Conservation (phyloP, 2,888 invertebrate genomes). For the Drosophila bunnanda region DNA sequence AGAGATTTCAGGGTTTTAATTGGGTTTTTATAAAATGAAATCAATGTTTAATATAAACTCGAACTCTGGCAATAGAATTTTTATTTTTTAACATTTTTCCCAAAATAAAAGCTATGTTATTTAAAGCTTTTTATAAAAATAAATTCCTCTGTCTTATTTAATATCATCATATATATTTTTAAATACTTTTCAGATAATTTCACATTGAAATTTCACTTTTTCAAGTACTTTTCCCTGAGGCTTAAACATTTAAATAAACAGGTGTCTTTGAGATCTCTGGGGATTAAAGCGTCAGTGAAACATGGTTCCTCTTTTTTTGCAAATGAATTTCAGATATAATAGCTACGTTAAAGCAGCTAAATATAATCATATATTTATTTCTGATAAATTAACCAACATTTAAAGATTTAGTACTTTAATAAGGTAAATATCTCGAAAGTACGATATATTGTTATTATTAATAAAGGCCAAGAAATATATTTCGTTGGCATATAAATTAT, state of each 20-base stretch:
- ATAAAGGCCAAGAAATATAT: too few species aligned
- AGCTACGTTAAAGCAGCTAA: not conserved
- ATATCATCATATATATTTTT: not conserved
- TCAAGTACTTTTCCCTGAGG: not conserved
- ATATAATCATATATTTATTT: too few species aligned
- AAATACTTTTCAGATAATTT: not conserved
- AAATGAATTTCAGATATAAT: not conserved
- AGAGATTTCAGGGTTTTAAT: conserved; percentile 27
- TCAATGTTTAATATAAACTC: not conserved
- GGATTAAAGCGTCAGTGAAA: not conserved
- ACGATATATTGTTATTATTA: too few species aligned
- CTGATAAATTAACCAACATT: not conserved
- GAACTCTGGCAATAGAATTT: not conserved
- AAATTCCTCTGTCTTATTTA: not conserved
- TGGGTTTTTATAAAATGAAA: not conserved
- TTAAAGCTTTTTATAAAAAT: not conserved
- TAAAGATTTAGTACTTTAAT: not conserved
- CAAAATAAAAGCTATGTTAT: not conserved
- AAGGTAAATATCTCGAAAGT: too few species aligned
- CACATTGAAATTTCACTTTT: not conserved
- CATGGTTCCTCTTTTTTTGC: not conserved
- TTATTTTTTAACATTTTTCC: too few species aligned
- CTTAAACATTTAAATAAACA: conserved; percentile 7
- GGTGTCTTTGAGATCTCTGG: conserved; percentile 1
- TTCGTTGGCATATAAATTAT: too few species aligned